A percentile compares a stretch with the other conserved stretches of the same genome.
These are phyloP conservation scores for Zaprionus bogoriensis DNA, from an alignment of 2,888 invertebrate genomes.

Conservation along the genomic window DNA sequence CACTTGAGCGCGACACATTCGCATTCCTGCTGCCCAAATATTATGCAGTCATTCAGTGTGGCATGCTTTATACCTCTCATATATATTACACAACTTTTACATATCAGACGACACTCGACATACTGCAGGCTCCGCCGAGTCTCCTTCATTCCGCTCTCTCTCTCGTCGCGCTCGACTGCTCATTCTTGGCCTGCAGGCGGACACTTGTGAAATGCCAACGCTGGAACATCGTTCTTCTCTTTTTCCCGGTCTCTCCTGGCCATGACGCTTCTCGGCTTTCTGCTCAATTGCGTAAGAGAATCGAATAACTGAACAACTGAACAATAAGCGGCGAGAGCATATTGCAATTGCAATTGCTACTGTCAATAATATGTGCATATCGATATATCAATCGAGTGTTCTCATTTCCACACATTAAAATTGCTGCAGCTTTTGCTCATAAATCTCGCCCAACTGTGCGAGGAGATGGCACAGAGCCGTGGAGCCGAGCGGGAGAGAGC, in stretches of 20 bases:
- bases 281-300: conserved; percentile 23
- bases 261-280: background rate
- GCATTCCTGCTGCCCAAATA: background rate
- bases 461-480: conserved; percentile 4
- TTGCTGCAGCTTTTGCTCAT: conserved; percentile 50
- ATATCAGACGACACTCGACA: background rate
- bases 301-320: conserved; percentile 19
- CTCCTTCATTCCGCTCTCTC: background rate
- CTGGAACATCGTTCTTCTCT: too few relatives aligned
- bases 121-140: background rate
- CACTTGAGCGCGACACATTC: background rate
- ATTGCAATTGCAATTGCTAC: conserved; percentile 53
- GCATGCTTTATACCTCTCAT: background rate
- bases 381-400: conserved; percentile 67
- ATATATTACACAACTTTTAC: too few relatives aligned
- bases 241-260: background rate
- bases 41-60: background rate
- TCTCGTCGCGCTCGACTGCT: background rate
- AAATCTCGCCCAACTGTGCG: too few relatives aligned
- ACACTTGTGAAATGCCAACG: background rate
- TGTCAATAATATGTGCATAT: conserved; percentile 64
- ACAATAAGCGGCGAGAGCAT: conserved; percentile 34
- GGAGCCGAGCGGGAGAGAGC: background rate
- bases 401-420: conserved; percentile 75
- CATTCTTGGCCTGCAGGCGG: too few relatives aligned